Conservation (phyloP, 2,797 vertebrate species). For the Pseudochromis fuscus region DNA sequence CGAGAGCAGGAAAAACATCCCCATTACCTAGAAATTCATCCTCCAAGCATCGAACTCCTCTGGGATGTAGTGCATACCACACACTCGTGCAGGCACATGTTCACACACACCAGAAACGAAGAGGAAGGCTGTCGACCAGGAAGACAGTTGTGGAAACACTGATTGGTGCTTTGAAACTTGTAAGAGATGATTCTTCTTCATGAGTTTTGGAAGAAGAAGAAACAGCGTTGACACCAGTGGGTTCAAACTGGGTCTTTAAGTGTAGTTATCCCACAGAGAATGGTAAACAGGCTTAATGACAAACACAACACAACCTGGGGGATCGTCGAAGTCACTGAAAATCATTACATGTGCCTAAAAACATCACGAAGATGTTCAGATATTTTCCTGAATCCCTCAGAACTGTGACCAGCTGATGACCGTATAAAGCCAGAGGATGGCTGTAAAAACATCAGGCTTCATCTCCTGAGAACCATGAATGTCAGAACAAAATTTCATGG, state of each 20-base stretch:
- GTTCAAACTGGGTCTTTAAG: too few relatives aligned
- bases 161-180: neutral
- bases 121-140: neutral
- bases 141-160: neutral
- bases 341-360: too few relatives aligned
- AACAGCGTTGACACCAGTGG: too few relatives aligned
- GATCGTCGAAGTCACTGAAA: too few relatives aligned
- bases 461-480: neutral
- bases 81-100: conserved; percentile 50
- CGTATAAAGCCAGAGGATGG: too few relatives aligned
- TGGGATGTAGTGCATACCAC: conserved; percentile 55
- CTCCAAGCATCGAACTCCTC: conserved; percentile 36
- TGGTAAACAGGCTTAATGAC: too few relatives aligned
- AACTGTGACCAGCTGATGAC: too few relatives aligned
- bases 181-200: neutral
- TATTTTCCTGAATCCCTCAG: too few relatives aligned
- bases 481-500: neutral
- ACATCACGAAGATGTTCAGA: too few relatives aligned
- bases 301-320: too few relatives aligned
- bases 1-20: conserved; percentile 31
- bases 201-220: too few relatives aligned
- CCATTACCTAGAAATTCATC: conserved; percentile 57
- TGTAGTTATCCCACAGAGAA: too few relatives aligned
- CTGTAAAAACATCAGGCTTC: neutral
- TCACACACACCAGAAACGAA: conserved; percentile 16